Evolutionary conservation across 2,113 vertebrate species (phyloP), one percentile per base, ranked within the genome.

Genomic region (Colossoma macropomum): DNA sequence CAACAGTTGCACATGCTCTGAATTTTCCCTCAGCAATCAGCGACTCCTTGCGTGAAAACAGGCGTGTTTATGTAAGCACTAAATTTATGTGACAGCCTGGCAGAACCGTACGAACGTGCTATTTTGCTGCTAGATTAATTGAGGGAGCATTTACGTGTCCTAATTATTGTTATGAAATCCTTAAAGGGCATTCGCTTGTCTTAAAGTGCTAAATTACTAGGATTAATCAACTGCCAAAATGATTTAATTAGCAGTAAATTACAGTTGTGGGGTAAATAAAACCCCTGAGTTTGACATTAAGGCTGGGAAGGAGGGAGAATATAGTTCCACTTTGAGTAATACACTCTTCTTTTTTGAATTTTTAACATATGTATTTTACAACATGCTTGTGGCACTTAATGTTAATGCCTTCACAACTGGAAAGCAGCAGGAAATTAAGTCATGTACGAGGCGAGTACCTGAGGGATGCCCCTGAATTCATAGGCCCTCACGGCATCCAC

Each of bases 211-310:
- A 70, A 70, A 70, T 70, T 23, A 41, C 34, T 41, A 10, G 21
- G 17, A 70, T 41, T 41, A 70, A 70, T 70, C 68, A 41, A 70
- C 68, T 41, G 34, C 34, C 34, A 70, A 70, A 70, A 70, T 70
- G 25, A 70, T 70, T 70, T 70, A 41, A 62, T 41, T 70, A 70
- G 34, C 34, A 38, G 34, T 25, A 71, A 71, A 71, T 45, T 71
- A 25, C 1, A 12, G 38, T 71, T n/a, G 21, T n/a, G 34, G 34
- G 34, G 38, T 45, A 45, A 71, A 71, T 71, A 71, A 71, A 62
- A n/a, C 21, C 21, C 7, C 30, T 4, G 5, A 68, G 32, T 71
- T 71, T 71, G 34, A 71, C 45, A 45, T 25, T 21, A 69, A 38
- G 38, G 66, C 32, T 23, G 34, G n/a, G 32, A 68, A 21, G 5